Evolutionary conservation across 2,113 vertebrate genomes (phyloP), one percentile per base, ranked within the genome.

Genomic region (Indicator indicator): DNA sequence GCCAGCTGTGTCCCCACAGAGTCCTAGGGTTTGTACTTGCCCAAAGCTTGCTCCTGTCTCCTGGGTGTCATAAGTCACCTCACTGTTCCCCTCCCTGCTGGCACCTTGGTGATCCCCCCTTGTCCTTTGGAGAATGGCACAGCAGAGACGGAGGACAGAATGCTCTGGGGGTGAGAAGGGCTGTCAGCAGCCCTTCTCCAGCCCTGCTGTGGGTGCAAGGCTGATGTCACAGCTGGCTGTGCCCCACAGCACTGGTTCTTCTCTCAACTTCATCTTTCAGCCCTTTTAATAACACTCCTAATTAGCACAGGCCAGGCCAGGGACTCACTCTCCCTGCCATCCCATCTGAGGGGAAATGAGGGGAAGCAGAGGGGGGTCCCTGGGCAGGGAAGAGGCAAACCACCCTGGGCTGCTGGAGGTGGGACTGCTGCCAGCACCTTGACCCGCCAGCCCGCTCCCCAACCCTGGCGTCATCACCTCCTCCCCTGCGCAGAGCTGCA

Each of bases 191-290:
- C 68, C 55, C 59, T 52, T n/a, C 6, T 24, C 30, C 64, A 59
- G 59, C 27, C 48, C 36, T 26, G 50, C n/a, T 32, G 1, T 10
- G 16, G 36, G 23, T 44, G n/a, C 5, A n/a, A 12, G 1, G 38
- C 18, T 0, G 0, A 33, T 12, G n/a, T 33, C 36, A 10, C 46
- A 69, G 0, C 30, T 44, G 12, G 24, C 28, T 86, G 44, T 72
- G 16, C 76, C 20, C 12, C 26, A 42, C 6, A 13, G 60, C 15
- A 38, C 72, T 54, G 67, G 33, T 24, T 86, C 33, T 16, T 65
- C 52, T 73, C 58, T 84, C 80, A 87, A 17, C 68, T 64, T 24
- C 21, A 3, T 72, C 69, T 90, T 86, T 86, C 86, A 87, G 65
- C 63, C 36, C 69, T 46, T 93, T 89, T 86, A 96, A 90, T 91